Evolutionary conservation across 2,113 vertebrate genomes (phyloP), one percentile per base, ranked within the genome.

Genomic region (Phylloscopus whistleri): DNA sequence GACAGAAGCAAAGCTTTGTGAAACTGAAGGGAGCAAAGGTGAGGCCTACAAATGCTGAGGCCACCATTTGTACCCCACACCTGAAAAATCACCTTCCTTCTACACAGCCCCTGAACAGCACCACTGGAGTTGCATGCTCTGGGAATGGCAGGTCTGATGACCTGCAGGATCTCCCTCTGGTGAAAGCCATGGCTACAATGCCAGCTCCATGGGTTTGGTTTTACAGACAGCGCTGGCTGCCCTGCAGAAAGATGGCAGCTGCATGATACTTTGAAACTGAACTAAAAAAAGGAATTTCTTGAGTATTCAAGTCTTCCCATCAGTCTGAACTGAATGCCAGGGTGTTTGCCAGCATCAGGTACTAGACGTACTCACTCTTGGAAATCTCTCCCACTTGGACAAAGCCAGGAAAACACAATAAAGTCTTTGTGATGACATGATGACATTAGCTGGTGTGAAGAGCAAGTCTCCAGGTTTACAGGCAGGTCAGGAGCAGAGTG

Each of bases 131-230:
- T 46, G 15, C 28, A 31, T 0, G 5, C 33, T 23, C 52, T 0
- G 2, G 8, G 55, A 67, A 21, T 0, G 0, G 26, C 35, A 14
- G 2, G 0, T 5, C 39, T 49, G 31, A 13, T 13, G 24, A 44
- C 4, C 52, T 16, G 30, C 53, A 60, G 44, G 53, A 58, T 18
- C 28, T 19, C 21, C 20, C 68, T 55, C 52, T 43, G 44, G 22
- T 13, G 24, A 46, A 75, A 67, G 35, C 46, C 4, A 0, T 1
- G 14, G 66, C 84, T 52, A 23, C 21, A 64, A 16, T 2, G 80
- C 9, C 70, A 83, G 7, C 37, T 27, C 35, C 39, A 12, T 26
- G 70, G 19, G 23, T 22, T 83, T 58, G 51, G 28, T 46, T 73
- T 26, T 8, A 48, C 33, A 52, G 20, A 48, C 33, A 41, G 93